These are phyloP conservation scores for Hipparchia sbordonii DNA, from an alignment of 2,888 invertebrate genomes.

Conservation along the genomic window DNA sequence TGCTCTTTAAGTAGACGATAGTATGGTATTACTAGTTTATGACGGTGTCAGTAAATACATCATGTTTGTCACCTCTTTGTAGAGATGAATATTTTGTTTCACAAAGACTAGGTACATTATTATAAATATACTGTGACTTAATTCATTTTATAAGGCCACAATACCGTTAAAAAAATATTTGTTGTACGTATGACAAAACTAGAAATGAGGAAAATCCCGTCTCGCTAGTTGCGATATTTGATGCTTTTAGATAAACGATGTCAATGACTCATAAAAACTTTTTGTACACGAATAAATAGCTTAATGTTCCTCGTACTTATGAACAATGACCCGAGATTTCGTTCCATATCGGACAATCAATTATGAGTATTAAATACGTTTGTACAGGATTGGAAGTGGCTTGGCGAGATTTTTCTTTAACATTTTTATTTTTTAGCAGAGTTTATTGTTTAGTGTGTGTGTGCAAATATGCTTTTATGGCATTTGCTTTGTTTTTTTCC, in stretches of 20 bases:
- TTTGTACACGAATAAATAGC: conserved; percentile 26
- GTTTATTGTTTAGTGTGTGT: conserved; percentile 36
- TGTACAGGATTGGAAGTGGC: conserved; percentile 12
- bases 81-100: too few species aligned
- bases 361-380: conserved; percentile 13
- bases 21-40: too few species aligned
- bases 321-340: conserved; percentile 28
- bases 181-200: conserved; percentile 6
- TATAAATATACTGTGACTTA: too few species aligned
- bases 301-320: conserved; percentile 29
- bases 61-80: too few species aligned
- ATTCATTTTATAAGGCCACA: background rate
- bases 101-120: too few species aligned
- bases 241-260: conserved; percentile 20
- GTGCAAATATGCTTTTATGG: conserved; percentile 40
- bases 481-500: conserved; percentile 43
- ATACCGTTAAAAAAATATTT: background rate
- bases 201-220: conserved; percentile 14
- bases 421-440: conserved; percentile 18
- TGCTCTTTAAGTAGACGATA: too few species aligned
- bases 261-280: conserved; percentile 32
- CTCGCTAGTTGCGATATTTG: background rate
- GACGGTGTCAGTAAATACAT: too few species aligned
- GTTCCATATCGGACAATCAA: background rate
- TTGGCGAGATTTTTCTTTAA: background rate